Conservation (phyloP, 2,797 vertebrate genomes). For the Cyprinodon diabolis region DNA sequence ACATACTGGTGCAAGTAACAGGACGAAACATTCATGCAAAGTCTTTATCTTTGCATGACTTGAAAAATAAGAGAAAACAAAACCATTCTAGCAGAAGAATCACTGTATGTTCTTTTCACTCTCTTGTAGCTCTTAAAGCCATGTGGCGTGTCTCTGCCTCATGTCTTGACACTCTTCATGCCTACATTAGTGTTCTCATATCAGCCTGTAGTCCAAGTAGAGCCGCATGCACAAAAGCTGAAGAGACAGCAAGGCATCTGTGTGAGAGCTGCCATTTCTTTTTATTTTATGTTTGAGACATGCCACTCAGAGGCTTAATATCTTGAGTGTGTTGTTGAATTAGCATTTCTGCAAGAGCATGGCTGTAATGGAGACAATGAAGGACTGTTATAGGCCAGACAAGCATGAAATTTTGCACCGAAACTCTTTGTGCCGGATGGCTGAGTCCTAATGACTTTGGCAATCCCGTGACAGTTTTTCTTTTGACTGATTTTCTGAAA, state of each 20-base stretch:
- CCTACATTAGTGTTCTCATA: slow-evolving; percentile 58
- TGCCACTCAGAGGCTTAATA: slow-evolving; percentile 25
- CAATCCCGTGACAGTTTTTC: slow-evolving; percentile 7
- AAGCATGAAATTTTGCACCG: slow-evolving; percentile 11
- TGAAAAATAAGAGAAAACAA: slow-evolving; percentile 16
- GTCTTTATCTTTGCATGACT: neutral
- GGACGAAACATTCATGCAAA: neutral
- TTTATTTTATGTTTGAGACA: slow-evolving; percentile 52
- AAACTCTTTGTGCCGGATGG: slow-evolving; percentile 11
- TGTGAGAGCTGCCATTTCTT: slow-evolving; percentile 64
- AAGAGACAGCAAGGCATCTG: slow-evolving; percentile 51
- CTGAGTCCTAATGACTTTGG: slow-evolving; percentile 13
- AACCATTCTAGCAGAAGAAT: slow-evolving; percentile 19
- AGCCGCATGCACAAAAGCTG: slow-evolving; percentile 63
- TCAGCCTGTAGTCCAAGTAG: slow-evolving; percentile 49
- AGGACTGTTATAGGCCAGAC: neutral
- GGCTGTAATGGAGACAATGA: slow-evolving; percentile 10
- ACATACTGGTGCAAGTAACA: slow-evolving; percentile 1
- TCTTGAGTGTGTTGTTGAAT: slow-evolving; percentile 23
- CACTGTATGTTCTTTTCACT: slow-evolving; percentile 31
- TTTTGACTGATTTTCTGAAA: slow-evolving; percentile 5
- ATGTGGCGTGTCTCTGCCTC: slow-evolving; percentile 30
- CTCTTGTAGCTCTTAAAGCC: slow-evolving; percentile 36
- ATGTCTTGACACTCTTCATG: slow-evolving; percentile 56
- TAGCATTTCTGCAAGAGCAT: slow-evolving; percentile 10